A percentile compares a stretch with the other conserved stretches of the same genome.
phyloP scores from a whole-genome alignment of 2,113 vertebrate genomes.

The Gallinago jamesoni region DNA sequence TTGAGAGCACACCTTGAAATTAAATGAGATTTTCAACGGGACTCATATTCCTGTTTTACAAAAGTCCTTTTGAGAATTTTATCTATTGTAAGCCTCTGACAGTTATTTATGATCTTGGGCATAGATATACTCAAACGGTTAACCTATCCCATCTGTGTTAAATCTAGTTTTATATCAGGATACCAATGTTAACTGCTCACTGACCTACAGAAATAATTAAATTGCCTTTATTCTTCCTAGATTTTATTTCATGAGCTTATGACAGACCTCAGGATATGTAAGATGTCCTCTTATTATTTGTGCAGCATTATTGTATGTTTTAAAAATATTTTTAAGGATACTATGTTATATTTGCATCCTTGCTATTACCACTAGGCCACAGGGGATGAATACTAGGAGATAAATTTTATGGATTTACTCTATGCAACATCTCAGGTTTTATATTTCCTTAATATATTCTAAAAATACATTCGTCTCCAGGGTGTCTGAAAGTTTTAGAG shows the following conservation, averaged over 20 bases:
- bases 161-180: conserved; percentile 26
- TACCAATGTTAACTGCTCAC: conserved; percentile 6
- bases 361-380: neutral
- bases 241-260: neutral
- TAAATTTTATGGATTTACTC: neutral
- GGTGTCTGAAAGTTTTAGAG: neutral
- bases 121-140: neutral
- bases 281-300: neutral
- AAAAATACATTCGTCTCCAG: neutral
- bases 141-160: conserved; percentile 54
- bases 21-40: conserved; percentile 49
- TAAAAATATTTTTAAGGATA: neutral
- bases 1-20: conserved; percentile 50
- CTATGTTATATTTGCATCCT: neutral
- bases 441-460: neutral
- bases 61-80: conserved; percentile 38
- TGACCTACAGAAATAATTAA: conserved; percentile 41
- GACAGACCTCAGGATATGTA: neutral
- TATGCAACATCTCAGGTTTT: neutral
- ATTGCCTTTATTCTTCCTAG: conserved; percentile 9
- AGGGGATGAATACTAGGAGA: neutral
- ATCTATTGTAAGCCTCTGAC: conserved; percentile 33
- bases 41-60: conserved; percentile 4
- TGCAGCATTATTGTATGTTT: neutral
- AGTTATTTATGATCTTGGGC: conserved; percentile 49